Conservation (phyloP, 2,113 vertebrate genomes). For the Thalassarche chlororhynchos region DNA sequence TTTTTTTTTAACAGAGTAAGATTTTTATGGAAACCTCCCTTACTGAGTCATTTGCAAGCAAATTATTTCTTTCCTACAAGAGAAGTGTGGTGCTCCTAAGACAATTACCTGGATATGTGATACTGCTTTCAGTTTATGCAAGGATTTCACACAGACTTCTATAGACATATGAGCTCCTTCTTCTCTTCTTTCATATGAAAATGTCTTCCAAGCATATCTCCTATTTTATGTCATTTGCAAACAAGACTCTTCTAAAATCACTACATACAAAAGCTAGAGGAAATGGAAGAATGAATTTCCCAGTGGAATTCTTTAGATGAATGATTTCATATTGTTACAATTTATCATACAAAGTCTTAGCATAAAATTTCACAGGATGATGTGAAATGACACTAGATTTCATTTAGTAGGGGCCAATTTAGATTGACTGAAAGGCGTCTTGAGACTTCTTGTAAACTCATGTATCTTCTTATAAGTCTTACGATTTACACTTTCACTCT, state of each 20-base stretch:
- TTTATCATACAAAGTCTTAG: not conserved
- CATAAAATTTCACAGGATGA: not conserved
- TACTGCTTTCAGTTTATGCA: not conserved
- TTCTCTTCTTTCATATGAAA: not conserved
- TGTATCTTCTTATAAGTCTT: not conserved
- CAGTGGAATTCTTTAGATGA: not conserved
- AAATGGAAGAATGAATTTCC: not conserved
- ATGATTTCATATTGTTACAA: not conserved
- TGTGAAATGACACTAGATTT: not conserved
- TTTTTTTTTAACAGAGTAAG: not conserved
- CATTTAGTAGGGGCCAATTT: not conserved
- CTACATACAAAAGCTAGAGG: not conserved
- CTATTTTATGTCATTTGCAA: not conserved
- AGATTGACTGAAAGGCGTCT: not conserved
- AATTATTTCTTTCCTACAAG: not conserved
- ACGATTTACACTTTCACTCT: not conserved
- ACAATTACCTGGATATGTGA: not conserved
- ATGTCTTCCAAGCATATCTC: not conserved
- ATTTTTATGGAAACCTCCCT: not conserved
- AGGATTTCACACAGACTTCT: not conserved
- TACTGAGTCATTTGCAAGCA: constrained; percentile 1
- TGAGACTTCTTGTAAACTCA: not conserved
- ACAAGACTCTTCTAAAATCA: not conserved
- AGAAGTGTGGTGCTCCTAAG: not conserved
- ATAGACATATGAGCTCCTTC: not conserved